phyloP scores from a whole-genome alignment of 1,140 invertebrate genomes.

The Pinna nobilis region DNA sequence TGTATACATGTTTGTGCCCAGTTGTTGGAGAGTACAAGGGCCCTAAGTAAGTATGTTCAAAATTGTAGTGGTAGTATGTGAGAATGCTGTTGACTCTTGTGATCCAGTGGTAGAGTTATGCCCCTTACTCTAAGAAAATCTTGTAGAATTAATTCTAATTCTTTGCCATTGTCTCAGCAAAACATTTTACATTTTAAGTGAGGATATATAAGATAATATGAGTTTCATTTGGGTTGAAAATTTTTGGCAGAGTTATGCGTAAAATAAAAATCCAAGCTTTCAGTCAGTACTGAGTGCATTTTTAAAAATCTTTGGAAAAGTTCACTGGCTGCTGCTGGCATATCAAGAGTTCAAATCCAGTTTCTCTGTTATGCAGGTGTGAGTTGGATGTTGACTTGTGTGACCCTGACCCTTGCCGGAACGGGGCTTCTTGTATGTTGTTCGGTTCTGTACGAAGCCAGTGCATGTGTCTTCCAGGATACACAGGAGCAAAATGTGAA shows the following conservation, averaged over 20 bases:
- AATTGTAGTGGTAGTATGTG: no score
- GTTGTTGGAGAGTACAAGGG: conserved; percentile 16
- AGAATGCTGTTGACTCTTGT: no score
- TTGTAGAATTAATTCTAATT: no score
- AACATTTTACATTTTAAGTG: not conserved
- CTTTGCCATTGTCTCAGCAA: not conserved
- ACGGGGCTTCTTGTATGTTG: conserved; percentile 32
- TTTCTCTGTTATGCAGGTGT: conserved; percentile 1
- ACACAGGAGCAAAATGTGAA: conserved; percentile 42
- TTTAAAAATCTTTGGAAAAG: not conserved
- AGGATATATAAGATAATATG: not conserved
- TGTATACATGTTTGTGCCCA: conserved; percentile 34
- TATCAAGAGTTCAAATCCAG: no score
- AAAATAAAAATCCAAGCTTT: not conserved
- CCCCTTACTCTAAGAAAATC: no score
- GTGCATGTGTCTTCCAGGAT: conserved; percentile 47
- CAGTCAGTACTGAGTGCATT: not conserved
- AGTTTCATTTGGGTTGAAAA: no score
- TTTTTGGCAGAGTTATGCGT: not conserved
- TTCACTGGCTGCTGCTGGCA: not conserved
- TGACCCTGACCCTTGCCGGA: conserved; percentile 39
- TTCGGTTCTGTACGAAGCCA: conserved; percentile 34
- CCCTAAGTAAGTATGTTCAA: conserved; percentile 31
- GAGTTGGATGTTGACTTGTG: conserved; percentile 9
- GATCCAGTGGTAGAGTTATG: no score